phyloP scores from a whole-genome alignment of 2,797 vertebrate genomes.

The Typhlichthys eigenmanni region DNA sequence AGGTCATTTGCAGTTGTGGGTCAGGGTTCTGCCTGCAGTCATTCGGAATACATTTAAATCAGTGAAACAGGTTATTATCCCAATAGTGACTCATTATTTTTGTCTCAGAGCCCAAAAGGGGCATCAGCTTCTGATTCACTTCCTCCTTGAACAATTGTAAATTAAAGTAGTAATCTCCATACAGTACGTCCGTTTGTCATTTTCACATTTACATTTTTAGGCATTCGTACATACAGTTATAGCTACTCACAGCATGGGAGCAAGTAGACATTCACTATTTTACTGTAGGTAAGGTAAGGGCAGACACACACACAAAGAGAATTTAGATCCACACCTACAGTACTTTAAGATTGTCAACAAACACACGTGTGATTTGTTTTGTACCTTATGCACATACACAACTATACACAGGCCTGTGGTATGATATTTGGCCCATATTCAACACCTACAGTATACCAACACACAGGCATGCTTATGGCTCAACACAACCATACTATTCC shows the following conservation, averaged over 20 bases:
- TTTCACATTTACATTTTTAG: conserved; percentile 29
- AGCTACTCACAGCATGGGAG: conserved; percentile 9
- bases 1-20: conserved; percentile 28
- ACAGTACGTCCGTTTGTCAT: conserved; percentile 14
- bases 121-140: conserved; percentile 21
- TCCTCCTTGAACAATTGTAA: conserved; percentile 21
- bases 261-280: conserved; percentile 10
- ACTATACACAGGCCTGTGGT: too few species aligned
- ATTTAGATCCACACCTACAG: too few species aligned
- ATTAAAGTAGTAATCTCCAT: conserved; percentile 3
- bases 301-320: too few species aligned
- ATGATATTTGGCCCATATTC: too few species aligned
- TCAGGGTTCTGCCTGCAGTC: conserved; percentile 31
- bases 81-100: conserved; percentile 44
- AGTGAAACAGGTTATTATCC: conserved; percentile 45
- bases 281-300: too few species aligned
- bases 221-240: conserved; percentile 18
- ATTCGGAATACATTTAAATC: conserved; percentile 38
- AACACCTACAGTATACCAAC: too few species aligned
- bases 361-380: too few species aligned
- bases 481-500: too few species aligned
- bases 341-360: too few species aligned
- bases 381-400: too few species aligned
- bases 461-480: too few species aligned
- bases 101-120: conserved; percentile 30